A percentile compares a stretch with the other conserved stretches of the same genome.
These are phyloP conservation scores for Propsilocerus akamusi DNA, from an alignment of 1,140 invertebrate species.

Conservation along the genomic window DNA sequence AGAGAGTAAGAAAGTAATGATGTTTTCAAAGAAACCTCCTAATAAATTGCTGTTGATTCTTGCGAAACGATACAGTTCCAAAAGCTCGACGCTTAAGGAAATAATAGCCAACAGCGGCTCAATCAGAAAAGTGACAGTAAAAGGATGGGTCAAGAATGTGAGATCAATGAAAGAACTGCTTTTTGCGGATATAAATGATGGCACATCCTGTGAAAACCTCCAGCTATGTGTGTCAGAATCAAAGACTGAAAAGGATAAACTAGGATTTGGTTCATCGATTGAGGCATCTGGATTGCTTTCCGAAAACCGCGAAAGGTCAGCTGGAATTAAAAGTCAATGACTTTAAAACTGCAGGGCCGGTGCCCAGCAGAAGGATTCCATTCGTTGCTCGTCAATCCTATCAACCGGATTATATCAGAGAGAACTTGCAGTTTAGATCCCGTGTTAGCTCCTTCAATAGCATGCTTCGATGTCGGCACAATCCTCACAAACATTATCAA, in stretches of 20 bases:
- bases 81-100: background rate
- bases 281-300: conserved; percentile 39
- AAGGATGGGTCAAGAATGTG: conserved; percentile 76
- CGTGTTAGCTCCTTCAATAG: conserved; percentile 53
- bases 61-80: too few relatives aligned
- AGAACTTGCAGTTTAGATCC: conserved; percentile 62
- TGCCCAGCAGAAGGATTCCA: conserved; percentile 41
- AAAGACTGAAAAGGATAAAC: conserved; percentile 33
- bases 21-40: too few relatives aligned
- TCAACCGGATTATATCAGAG: conserved; percentile 53
- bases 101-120: background rate
- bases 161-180: conserved; percentile 59
- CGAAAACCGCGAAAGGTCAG: conserved; percentile 40
- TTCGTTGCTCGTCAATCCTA: conserved; percentile 55
- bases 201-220: conserved; percentile 44
- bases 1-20: too few relatives aligned
- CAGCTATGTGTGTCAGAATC: conserved; percentile 57
- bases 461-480: conserved; percentile 53
- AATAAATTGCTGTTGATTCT: too few relatives aligned
- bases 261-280: conserved; percentile 42
- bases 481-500: conserved; percentile 45
- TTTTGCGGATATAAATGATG: conserved; percentile 77
- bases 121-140: background rate
- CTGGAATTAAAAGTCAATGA: conserved; percentile 50
- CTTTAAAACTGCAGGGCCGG: conserved; percentile 39